phyloP scores from a whole-genome alignment of 2,113 vertebrate species.

The Speoplatyrhinus poulsoni region DNA sequence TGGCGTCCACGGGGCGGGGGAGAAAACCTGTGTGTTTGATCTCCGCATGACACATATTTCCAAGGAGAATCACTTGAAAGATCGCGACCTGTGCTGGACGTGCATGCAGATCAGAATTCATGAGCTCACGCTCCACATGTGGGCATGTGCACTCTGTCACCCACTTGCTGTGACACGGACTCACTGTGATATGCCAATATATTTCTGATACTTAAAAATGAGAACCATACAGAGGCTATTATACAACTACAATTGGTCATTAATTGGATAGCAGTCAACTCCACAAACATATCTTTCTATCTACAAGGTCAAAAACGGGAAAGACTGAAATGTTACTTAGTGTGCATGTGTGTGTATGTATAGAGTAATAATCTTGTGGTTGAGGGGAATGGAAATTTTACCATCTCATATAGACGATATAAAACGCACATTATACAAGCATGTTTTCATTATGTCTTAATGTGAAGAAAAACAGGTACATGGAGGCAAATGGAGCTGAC shows the following conservation, averaged over 20 bases:
- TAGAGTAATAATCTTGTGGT: neutral
- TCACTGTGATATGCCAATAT: slow-evolving; percentile 4
- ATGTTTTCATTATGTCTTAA: slow-evolving; percentile 5
- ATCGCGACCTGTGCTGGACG: slow-evolving; percentile 12
- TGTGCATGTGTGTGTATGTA: neutral
- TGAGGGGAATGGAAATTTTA: neutral
- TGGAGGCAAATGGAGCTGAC: neutral
- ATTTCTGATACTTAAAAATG: too few relatives aligned
- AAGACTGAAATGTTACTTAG: neutral
- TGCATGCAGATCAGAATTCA: slow-evolving; percentile 21
- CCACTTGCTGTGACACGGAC: slow-evolving; percentile 12
- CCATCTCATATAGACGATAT: neutral
- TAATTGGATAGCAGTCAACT: too few relatives aligned
- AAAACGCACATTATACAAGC: neutral
- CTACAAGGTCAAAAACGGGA: too few relatives aligned
- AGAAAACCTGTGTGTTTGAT: slow-evolving; percentile 52
- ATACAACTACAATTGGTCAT: too few relatives aligned
- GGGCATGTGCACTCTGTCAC: neutral
- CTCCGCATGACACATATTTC: slow-evolving; percentile 38
- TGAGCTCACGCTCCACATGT: neutral
- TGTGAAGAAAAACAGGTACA: neutral
- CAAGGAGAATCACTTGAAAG: slow-evolving; percentile 18
- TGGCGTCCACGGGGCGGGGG: slow-evolving; percentile 39
- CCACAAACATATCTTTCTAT: too few relatives aligned
- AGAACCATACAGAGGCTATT: too few relatives aligned